Evolutionary conservation across 2,888 invertebrate species (phyloP).

Genomic region (Zygaena filipendulae): DNA sequence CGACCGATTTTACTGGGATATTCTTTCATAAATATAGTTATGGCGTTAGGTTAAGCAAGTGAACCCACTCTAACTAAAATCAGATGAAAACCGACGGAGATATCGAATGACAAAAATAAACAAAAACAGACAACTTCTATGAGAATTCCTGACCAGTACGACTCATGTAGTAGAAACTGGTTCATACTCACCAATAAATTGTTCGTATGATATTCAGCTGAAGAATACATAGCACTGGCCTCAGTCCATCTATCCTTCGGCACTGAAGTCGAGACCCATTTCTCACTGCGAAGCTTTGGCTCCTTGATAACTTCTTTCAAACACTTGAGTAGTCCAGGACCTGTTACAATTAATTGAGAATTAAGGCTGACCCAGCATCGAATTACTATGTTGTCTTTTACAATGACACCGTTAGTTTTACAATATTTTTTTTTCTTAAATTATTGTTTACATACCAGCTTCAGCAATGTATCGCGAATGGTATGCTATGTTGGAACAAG

Average conservation of each 20-base stretch:
- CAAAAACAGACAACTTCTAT: background rate
- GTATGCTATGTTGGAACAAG: constrained; percentile 86
- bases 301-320: constrained; percentile 67
- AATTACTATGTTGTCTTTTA: no score
- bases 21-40: no score
- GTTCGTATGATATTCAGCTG: constrained; percentile 87
- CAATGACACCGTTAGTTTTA: no score
- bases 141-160: background rate
- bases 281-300: constrained; percentile 70
- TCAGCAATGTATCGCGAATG: constrained; percentile 85
- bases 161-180: no score
- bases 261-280: constrained; percentile 85
- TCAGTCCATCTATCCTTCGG: constrained; percentile 70
- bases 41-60: no score
- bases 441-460: constrained; percentile 64
- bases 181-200: constrained; percentile 73
- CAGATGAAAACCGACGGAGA: no score
- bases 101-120: background rate
- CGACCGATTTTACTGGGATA: no score
- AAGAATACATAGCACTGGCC: constrained; percentile 61
- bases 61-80: no score
- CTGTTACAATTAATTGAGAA: no score
- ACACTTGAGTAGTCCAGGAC: constrained; percentile 64
- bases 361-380: no score
- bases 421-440: no score